Percentiles rank a stretch among this genome's conserved stretches.
Evolutionary conservation across 2,797 vertebrate genomes (phyloP).

Genomic region (Eremophila alpestris): DNA sequence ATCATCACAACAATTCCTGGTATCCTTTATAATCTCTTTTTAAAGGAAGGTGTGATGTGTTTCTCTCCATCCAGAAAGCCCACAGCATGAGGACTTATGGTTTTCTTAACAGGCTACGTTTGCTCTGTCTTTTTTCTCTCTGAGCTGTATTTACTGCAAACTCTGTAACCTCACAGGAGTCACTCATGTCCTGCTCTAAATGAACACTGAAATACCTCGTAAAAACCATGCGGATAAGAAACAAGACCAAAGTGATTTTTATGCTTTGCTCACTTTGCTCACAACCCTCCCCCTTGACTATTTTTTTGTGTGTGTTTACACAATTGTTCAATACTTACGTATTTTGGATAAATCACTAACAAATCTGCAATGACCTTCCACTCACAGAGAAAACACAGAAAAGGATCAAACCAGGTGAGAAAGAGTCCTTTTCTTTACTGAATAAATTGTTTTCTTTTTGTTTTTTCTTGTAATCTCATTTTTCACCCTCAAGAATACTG

Average conservation of each 20-base stretch:
- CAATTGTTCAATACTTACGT: neutral
- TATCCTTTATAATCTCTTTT: neutral
- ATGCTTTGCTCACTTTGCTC: neutral
- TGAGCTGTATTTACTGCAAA: neutral
- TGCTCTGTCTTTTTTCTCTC: neutral
- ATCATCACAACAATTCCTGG: neutral
- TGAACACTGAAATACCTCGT: neutral
- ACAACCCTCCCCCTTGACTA: neutral
- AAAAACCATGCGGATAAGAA: neutral
- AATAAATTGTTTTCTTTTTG: neutral
- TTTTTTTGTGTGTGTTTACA: neutral
- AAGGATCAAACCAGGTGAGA: neutral
- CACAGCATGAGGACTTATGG: neutral
- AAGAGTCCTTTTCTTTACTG: neutral
- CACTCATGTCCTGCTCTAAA: neutral
- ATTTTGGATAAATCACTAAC: neutral
- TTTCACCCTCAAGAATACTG: neutral
- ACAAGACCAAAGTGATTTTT: neutral
- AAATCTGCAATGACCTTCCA: neutral
- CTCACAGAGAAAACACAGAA: neutral
- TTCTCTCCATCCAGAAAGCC: neutral
- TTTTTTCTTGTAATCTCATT: neutral
- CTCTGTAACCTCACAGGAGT: neutral
- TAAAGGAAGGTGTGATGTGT: neutral
- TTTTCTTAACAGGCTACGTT: neutral